A percentile compares a stretch with the other conserved stretches of the same genome.
phyloP scores from a whole-genome alignment of 1,140 invertebrate species.

The Latrodectus geometricus region DNA sequence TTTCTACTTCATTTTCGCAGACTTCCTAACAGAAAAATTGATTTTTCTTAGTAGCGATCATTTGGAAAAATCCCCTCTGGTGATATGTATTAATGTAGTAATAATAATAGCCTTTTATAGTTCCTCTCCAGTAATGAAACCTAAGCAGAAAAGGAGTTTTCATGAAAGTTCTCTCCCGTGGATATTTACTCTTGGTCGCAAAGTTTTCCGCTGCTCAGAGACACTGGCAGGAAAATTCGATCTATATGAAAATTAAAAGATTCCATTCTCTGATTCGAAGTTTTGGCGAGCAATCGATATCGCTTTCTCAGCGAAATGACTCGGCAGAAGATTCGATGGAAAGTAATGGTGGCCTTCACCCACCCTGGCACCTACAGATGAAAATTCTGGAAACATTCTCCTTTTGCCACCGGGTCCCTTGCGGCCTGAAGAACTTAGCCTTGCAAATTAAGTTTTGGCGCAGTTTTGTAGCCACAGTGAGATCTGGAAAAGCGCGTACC shows the following conservation, averaged over 20 bases:
- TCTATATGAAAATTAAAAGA: conserved; percentile 20
- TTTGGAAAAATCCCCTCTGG: neutral
- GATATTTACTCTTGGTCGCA: neutral
- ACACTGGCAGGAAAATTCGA: neutral
- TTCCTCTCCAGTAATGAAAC: conserved; percentile 12
- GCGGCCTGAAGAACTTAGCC: conserved; percentile 24
- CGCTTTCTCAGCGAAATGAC: conserved; percentile 13
- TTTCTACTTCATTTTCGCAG: conserved; percentile 12
- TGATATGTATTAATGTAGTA: conserved; percentile 16
- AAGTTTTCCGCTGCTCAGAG: neutral
- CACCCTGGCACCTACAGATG: neutral
- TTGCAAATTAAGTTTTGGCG: conserved; percentile 46
- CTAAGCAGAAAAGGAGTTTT: neutral
- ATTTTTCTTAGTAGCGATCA: neutral
- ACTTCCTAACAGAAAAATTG: conserved; percentile 17
- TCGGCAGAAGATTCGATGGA: conserved; percentile 19
- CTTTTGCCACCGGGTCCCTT: neutral
- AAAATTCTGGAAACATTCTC: neutral
- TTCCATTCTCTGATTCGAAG: too few relatives aligned
- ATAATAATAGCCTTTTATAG: neutral
- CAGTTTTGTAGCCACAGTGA: conserved; percentile 34
- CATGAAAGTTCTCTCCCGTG: neutral
- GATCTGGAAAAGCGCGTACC: neutral
- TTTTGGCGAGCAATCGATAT: neutral
- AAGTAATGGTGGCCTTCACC: neutral